Evolutionary conservation across 2,797 vertebrate species (phyloP).

Genomic region (Bradypus variegatus): DNA sequence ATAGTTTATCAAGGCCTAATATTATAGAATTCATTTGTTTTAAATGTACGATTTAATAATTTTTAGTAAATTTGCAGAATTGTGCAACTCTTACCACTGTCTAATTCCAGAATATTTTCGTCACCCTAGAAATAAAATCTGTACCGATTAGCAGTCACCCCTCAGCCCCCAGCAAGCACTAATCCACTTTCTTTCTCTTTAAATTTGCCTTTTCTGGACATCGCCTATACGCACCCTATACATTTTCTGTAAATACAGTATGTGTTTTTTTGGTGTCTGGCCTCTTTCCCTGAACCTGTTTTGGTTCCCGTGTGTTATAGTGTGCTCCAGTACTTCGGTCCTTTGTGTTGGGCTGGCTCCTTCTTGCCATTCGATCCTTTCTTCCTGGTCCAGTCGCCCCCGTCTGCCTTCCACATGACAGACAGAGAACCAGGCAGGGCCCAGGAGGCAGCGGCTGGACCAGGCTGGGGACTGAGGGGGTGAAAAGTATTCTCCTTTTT

Average conservation of each 20-base stretch:
- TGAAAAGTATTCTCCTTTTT: neutral
- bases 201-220: neutral
- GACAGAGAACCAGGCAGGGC: neutral
- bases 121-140: neutral
- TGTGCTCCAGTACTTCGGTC: fast-evolving
- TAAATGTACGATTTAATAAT: neutral
- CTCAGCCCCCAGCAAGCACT: neutral
- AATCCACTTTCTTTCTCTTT: fast-evolving
- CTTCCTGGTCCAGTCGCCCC: neutral
- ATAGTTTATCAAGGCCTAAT: neutral
- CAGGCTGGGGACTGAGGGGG: neutral
- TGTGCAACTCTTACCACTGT: neutral
- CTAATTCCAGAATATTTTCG: neutral
- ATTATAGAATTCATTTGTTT: neutral
- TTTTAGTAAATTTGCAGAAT: neutral
- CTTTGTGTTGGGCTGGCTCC: neutral
- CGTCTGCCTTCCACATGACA: fast-evolving
- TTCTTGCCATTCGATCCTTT: neutral
- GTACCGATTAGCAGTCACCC: no score
- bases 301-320: fast-evolving
- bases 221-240: neutral
- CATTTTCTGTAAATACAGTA: no score
- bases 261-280: neutral
- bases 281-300: neutral
- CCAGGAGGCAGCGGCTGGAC: neutral